A percentile compares a stretch with the other conserved stretches of the same genome.
Evolutionary conservation across 2,888 invertebrate genomes (phyloP).

Genomic region (Notodonta dromedarius): DNA sequence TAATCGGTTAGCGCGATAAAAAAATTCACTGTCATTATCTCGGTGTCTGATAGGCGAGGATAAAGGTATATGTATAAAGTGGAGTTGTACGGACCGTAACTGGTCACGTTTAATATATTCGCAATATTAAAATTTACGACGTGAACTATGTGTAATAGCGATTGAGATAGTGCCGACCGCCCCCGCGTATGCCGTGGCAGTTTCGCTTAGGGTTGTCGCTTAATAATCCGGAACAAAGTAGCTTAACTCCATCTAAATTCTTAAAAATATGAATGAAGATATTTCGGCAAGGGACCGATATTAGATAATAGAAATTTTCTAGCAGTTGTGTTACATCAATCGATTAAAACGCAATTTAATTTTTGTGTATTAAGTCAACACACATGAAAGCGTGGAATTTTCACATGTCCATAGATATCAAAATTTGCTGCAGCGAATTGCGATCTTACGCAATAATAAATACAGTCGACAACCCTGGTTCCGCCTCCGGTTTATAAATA

Average conservation of each 20-base stretch:
- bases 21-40: slow-evolving; percentile 9
- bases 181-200: slow-evolving; percentile 59
- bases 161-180: slow-evolving; percentile 54
- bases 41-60: slow-evolving; percentile 18
- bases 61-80: slow-evolving; percentile 15
- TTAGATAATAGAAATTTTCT: neutral
- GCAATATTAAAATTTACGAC: slow-evolving; percentile 50
- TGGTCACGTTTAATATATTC: slow-evolving; percentile 45
- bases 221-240: neutral
- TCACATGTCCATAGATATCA: neutral
- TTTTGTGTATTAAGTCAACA: too few species aligned
- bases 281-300: too few species aligned
- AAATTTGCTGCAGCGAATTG: neutral
- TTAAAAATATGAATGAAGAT: neutral
- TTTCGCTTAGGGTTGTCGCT: slow-evolving; percentile 21
- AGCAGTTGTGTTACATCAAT: too few species aligned
- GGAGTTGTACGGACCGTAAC: slow-evolving; percentile 25
- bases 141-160: slow-evolving; percentile 42
- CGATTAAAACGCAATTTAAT: too few species aligned
- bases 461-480: slow-evolving; percentile 4
- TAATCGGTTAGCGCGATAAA: slow-evolving; percentile 14
- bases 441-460: neutral
- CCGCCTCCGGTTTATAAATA: slow-evolving; percentile 80
- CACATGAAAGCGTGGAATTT: too few species aligned
- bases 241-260: neutral